Conservation (phyloP, 2,113 vertebrate species). For the Potamarius usumacintae region DNA sequence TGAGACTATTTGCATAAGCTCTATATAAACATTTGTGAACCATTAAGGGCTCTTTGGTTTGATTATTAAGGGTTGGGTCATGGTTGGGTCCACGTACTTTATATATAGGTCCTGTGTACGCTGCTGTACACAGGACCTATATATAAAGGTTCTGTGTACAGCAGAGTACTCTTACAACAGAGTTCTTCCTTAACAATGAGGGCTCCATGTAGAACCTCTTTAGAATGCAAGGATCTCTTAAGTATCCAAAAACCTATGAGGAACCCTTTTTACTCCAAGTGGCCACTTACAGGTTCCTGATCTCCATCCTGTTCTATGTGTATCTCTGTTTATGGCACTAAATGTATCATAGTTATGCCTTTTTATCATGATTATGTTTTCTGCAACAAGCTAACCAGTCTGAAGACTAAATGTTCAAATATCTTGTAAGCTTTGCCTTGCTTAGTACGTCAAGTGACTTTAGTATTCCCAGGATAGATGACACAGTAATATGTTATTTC, state of each 20-base stretch:
- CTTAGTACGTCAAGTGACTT: neutral
- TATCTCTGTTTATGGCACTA: neutral
- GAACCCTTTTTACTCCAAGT: neutral
- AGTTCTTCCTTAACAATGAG: neutral
- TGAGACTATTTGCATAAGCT: neutral
- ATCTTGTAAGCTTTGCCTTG: neutral
- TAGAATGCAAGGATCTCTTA: neutral
- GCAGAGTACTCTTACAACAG: neutral
- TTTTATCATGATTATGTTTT: neutral
- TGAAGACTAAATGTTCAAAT: conserved; percentile 1
- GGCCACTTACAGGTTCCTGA: neutral
- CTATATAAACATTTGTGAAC: neutral
- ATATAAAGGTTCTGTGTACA: neutral
- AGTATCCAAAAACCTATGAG: neutral
- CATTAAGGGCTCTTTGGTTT: neutral
- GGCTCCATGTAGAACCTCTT: neutral
- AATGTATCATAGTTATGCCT: neutral
- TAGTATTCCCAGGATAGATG: neutral
- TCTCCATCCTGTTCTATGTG: neutral
- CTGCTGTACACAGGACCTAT: neutral
- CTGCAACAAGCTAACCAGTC: neutral
- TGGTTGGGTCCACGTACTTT: no score
- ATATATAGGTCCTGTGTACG: no score
- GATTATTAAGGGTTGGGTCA: neutral
- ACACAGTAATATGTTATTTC: neutral